A percentile compares a stretch with the other conserved stretches of the same genome.
These are phyloP conservation scores for Orthosia incerta DNA, from an alignment of 2,888 invertebrate genomes.

Conservation along the genomic window DNA sequence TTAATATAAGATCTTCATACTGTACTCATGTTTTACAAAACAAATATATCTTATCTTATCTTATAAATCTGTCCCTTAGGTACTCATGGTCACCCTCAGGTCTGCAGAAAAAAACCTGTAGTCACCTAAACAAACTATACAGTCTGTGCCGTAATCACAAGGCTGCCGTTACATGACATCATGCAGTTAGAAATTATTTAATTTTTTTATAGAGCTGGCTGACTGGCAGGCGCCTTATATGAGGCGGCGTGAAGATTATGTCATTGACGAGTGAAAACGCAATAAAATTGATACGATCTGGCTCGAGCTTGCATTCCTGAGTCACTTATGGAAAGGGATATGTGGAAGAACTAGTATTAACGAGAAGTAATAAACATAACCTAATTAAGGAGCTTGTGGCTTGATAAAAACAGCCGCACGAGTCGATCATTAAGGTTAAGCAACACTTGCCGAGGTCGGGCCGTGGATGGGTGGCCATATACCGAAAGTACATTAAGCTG, in stretches of 20 bases:
- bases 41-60: too few species aligned
- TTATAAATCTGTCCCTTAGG: too few species aligned
- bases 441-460: neutral
- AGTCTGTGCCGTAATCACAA: conserved; percentile 44
- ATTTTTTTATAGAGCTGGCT: conserved; percentile 64
- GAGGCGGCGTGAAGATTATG: conserved; percentile 69
- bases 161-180: conserved; percentile 57
- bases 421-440: neutral
- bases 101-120: neutral
- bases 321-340: neutral
- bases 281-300: conserved; percentile 73
- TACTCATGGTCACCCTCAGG: neutral
- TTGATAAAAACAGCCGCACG: neutral
- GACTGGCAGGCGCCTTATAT: conserved; percentile 59
- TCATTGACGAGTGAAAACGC: conserved; percentile 77
- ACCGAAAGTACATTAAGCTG: too few species aligned
- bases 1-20: too few species aligned
- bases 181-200: conserved; percentile 62
- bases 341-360: neutral
- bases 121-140: neutral
- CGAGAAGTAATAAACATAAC: neutral
- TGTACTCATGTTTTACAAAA: too few species aligned
- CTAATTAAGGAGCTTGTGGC: neutral
- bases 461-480: too few species aligned
- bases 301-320: conserved; percentile 12